phyloP scores from a whole-genome alignment of 1,140 invertebrate genomes.

The Saccostrea cuccullata region DNA sequence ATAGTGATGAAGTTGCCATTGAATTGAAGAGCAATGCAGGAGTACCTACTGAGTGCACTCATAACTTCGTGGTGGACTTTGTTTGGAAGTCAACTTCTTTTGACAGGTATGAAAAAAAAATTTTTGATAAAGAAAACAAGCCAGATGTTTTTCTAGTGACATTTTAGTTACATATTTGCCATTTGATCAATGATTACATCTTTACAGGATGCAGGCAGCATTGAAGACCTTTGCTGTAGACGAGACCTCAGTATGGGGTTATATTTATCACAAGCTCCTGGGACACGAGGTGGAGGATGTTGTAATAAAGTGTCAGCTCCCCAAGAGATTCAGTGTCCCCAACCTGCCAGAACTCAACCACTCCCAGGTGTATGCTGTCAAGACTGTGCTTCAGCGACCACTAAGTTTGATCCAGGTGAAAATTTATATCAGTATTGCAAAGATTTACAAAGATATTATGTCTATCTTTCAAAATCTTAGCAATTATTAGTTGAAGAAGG shows the following conservation, averaged over 20 bases:
- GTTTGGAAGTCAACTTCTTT: slow-evolving; percentile 99
- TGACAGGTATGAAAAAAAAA: slow-evolving; percentile 85
- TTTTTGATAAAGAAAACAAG: too few relatives aligned
- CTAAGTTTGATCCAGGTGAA: slow-evolving; percentile 95
- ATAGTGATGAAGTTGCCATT: slow-evolving; percentile 98
- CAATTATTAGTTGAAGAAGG: too few relatives aligned
- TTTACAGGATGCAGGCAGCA: slow-evolving; percentile 93
- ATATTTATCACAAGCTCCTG: slow-evolving; percentile 97
- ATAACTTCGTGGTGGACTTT: slow-evolving; percentile 99
- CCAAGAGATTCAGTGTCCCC: slow-evolving; percentile 97
- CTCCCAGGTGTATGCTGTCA: slow-evolving; percentile 99
- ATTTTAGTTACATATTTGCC: not conserved
- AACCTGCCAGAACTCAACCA: slow-evolving; percentile 98
- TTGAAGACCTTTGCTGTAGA: slow-evolving; percentile 97
- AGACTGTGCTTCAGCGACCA: slow-evolving; percentile 97
- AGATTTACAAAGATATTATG: not conserved
- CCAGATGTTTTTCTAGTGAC: not conserved
- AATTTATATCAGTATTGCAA: not conserved
- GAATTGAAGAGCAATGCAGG: slow-evolving; percentile 95
- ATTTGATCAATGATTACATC: not conserved
- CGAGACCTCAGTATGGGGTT: slow-evolving; percentile 96
- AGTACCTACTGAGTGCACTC: slow-evolving; percentile 93
- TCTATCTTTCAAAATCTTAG: not conserved
- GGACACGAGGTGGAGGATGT: slow-evolving; percentile 99
- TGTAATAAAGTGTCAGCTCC: slow-evolving; percentile 88